Conservation (phyloP, 2,797 vertebrate species). For the Centroberyx gerrardi region DNA sequence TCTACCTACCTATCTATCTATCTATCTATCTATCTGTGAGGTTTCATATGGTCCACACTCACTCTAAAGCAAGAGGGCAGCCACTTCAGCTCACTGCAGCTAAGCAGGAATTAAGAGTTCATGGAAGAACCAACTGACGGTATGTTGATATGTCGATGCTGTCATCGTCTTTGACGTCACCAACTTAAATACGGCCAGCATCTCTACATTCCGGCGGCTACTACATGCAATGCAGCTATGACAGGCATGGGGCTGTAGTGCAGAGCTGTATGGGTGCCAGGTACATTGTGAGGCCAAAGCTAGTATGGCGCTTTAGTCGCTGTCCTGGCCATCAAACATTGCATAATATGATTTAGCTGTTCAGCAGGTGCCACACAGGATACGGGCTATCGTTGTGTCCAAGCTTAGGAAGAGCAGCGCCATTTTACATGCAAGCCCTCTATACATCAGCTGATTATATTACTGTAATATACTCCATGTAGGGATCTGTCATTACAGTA, state of each 20-base stretch:
- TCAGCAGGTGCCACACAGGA: constrained; percentile 42
- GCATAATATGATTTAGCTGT: constrained; percentile 50
- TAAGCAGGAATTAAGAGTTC: not conserved
- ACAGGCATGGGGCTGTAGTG: not conserved
- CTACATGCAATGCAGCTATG: constrained; percentile 17
- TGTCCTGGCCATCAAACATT: constrained; percentile 41
- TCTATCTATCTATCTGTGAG: not conserved
- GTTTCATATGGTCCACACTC: too few species aligned
- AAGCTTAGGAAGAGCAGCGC: constrained; percentile 40
- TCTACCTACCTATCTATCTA: not conserved
- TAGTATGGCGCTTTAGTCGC: constrained; percentile 9
- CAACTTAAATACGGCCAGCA: not conserved
- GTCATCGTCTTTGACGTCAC: constrained; percentile 20
- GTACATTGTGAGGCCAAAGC: constrained; percentile 14
- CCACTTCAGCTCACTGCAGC: not conserved
- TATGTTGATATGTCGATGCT: not conserved
- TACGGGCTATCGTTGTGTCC: not conserved
- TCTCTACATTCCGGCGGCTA: not conserved
- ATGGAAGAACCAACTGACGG: not conserved
- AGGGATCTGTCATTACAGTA: not conserved
- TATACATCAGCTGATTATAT: not conserved
- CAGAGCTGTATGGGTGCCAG: constrained; percentile 16
- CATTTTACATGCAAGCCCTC: not conserved
- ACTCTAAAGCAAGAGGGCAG: too few species aligned
- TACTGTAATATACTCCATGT: not conserved